Evolutionary conservation across 2,113 vertebrate genomes (phyloP).

Genomic region (Loxodonta africana): DNA sequence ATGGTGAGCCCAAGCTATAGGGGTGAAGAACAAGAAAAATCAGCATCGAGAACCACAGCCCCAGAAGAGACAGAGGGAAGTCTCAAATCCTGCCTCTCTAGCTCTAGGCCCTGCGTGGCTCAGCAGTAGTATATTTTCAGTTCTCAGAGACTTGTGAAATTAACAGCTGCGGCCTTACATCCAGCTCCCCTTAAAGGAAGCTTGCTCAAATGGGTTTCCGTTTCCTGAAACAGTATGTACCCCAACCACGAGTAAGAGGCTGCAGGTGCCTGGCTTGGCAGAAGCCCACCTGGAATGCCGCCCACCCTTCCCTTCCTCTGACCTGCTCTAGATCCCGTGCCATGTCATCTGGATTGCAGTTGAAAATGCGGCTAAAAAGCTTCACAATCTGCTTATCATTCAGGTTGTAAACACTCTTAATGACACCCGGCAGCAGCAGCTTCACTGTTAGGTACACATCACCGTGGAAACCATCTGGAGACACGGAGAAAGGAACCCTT

Average conservation of each 20-base stretch:
- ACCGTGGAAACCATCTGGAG: constrained; percentile 96
- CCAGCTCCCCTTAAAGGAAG: not conserved
- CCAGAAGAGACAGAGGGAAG: not conserved
- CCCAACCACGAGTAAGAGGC: not conserved
- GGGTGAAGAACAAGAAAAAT: not conserved
- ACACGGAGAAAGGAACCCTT: constrained; percentile 40
- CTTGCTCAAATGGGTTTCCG: constrained; percentile 24
- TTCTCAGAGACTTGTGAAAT: not conserved
- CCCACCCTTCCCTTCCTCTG: constrained; percentile 63
- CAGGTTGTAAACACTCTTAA: constrained; percentile 99
- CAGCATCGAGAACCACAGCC: not conserved
- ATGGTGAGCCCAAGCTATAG: not conserved
- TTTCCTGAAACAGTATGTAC: not conserved
- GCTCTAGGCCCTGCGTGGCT: not conserved
- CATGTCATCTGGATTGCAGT: constrained; percentile 96
- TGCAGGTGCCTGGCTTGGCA: not conserved
- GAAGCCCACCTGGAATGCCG: not conserved
- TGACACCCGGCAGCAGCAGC: constrained; percentile 95
- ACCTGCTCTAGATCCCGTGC: constrained; percentile 97
- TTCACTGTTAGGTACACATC: constrained; percentile 97
- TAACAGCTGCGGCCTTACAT: not conserved
- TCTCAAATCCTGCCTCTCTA: not conserved
- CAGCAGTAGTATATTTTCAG: not conserved
- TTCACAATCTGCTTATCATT: constrained; percentile 99
- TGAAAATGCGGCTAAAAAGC: constrained; percentile 97